Conservation (phyloP, 2,113 vertebrate species). For the Cephalopterus ornatus region DNA sequence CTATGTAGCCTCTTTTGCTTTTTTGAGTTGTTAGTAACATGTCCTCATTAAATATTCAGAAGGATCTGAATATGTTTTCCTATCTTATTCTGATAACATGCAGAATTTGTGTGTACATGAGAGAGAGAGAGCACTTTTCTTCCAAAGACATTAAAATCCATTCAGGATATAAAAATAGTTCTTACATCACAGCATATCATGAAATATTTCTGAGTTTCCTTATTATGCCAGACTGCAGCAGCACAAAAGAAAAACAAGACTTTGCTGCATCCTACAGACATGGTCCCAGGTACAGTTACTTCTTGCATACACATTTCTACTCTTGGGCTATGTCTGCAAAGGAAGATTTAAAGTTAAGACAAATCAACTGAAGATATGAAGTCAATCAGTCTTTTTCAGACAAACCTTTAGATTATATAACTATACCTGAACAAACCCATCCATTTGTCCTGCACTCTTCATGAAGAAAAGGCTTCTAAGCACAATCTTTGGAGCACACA, state of each 20-base stretch:
- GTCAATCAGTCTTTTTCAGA: neutral
- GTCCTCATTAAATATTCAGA: neutral
- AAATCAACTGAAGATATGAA: neutral
- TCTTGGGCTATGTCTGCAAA: neutral
- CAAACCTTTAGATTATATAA: neutral
- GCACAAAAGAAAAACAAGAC: neutral
- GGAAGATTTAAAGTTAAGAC: neutral
- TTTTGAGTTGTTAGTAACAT: neutral
- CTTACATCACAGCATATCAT: neutral
- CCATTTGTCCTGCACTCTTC: neutral
- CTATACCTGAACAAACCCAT: neutral
- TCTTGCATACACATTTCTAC: neutral
- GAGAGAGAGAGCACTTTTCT: neutral
- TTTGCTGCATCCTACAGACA: neutral
- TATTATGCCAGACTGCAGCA: neutral
- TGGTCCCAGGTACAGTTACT: neutral
- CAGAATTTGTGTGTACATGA: neutral
- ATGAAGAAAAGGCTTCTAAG: neutral
- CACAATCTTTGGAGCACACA: neutral
- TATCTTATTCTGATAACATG: neutral
- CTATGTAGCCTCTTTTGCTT: neutral
- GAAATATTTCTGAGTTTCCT: constrained; percentile 9
- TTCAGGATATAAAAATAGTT: neutral
- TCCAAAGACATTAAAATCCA: neutral
- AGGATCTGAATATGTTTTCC: neutral